These are phyloP conservation scores for Epizoanthus rinbou DNA, from an alignment of 92 coral and sea anemone genomes.

Conservation along the genomic window DNA sequence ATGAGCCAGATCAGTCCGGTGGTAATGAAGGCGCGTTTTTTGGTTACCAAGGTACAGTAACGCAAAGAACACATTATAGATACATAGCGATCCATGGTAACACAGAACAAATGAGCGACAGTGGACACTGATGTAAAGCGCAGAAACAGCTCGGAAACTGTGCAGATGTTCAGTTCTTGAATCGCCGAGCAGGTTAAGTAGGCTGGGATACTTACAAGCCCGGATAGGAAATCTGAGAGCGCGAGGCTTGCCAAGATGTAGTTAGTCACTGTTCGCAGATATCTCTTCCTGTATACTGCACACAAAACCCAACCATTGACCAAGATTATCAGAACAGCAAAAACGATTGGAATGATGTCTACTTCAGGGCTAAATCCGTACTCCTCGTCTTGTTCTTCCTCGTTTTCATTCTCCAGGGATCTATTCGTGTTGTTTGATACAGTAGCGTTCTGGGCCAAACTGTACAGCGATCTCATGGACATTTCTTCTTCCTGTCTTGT, in stretches of 20 bases:
- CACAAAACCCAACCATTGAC: conserved; percentile 60
- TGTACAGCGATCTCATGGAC: not conserved
- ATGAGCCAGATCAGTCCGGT: conserved; percentile 55
- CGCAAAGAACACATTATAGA: conserved; percentile 75
- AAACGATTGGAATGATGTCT: conserved; percentile 58
- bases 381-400: conserved; percentile 12
- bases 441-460: not conserved
- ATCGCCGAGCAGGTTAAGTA: conserved; percentile 63
- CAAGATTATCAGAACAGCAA: conserved; percentile 62
- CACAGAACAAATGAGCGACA: conserved; percentile 65
- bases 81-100: conserved; percentile 81
- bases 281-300: conserved; percentile 52
- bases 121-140: conserved; percentile 75
- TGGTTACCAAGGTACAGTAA: conserved; percentile 68
- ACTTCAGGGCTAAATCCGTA: conserved; percentile 45
- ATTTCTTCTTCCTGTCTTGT: not conserved
- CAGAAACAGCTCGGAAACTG: conserved; percentile 42
- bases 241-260: conserved; percentile 74
- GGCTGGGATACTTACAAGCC: conserved; percentile 63
- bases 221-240: conserved; percentile 72
- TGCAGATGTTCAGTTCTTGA: conserved; percentile 34
- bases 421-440: not conserved
- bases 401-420: conserved; percentile 12
- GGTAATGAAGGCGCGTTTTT: conserved; percentile 53
- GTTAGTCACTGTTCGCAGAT: conserved; percentile 68